Evolutionary conservation across 2,888 invertebrate species (phyloP).

Genomic region (Anagyrus pseudococci): DNA sequence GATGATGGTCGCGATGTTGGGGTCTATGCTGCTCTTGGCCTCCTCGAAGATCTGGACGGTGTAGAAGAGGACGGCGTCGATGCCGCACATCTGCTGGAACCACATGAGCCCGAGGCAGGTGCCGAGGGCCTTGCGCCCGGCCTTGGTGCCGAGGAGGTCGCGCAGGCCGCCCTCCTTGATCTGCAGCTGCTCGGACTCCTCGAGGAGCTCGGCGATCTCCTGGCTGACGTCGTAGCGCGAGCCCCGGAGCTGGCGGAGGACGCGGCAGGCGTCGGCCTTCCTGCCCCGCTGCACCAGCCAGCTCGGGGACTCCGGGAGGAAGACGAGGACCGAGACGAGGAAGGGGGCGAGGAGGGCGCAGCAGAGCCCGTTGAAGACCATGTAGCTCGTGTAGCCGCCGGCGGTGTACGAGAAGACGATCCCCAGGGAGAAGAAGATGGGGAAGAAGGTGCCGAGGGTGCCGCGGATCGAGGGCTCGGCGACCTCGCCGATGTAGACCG

Average conservation of each 20-base stretch:
- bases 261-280: constrained; percentile 45
- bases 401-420: constrained; percentile 62
- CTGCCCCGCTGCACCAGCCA: constrained; percentile 51
- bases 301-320: constrained; percentile 53
- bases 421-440: constrained; percentile 63
- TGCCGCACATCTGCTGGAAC: constrained; percentile 63
- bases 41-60: constrained; percentile 59
- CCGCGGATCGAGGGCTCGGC: constrained; percentile 64
- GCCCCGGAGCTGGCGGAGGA: constrained; percentile 47
- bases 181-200: constrained; percentile 49
- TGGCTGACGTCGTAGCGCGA: constrained; percentile 45
- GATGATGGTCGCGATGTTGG: constrained; percentile 62
- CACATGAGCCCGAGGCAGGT: constrained; percentile 65
- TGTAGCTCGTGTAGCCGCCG: constrained; percentile 61
- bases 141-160: constrained; percentile 50
- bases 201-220: constrained; percentile 48
- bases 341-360: constrained; percentile 57
- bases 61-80: constrained; percentile 62
- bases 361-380: constrained; percentile 59
- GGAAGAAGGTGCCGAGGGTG: constrained; percentile 64
- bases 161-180: constrained; percentile 51
- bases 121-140: constrained; percentile 60
- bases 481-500: constrained; percentile 65
- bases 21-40: constrained; percentile 58
- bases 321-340: constrained; percentile 52